phyloP scores from a whole-genome alignment of 2,797 vertebrate genomes.

The Epinephelus coioides region DNA sequence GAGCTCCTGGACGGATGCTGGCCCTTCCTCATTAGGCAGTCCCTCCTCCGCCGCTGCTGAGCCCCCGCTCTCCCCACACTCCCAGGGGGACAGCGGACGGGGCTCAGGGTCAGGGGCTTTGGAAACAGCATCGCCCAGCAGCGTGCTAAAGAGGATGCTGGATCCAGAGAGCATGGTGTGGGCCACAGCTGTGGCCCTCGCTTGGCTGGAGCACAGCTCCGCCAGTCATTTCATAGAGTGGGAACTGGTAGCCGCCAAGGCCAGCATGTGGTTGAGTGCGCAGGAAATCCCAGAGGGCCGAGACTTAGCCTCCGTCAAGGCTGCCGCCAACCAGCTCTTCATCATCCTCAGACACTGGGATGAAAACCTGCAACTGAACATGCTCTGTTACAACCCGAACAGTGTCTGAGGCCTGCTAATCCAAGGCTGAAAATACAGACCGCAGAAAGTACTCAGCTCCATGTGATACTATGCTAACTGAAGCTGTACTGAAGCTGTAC shows the following conservation, averaged over 20 bases:
- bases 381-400: conserved; percentile 97
- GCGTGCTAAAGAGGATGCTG: conserved; percentile 55
- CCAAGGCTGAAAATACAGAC: not conserved
- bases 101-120: conserved; percentile 54
- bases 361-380: conserved; percentile 95
- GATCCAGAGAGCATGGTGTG: conserved; percentile 91
- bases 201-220: conserved; percentile 97
- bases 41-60: conserved; percentile 69
- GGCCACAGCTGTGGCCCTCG: conserved; percentile 95
- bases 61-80: conserved; percentile 35
- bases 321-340: conserved; percentile 95
- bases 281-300: conserved; percentile 91
- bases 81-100: conserved; percentile 52
- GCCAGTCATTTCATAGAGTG: conserved; percentile 96
- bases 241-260: conserved; percentile 97
- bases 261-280: conserved; percentile 91
- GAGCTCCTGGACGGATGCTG: conserved; percentile 51
- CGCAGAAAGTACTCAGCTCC: conserved; percentile 26
- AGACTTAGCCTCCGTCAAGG: conserved; percentile 87
- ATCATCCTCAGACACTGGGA: conserved; percentile 98
- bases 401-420: conserved; percentile 82
- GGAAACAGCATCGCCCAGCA: conserved; percentile 19
- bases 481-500: conserved; percentile 60
- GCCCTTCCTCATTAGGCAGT: conserved; percentile 60
- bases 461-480: conserved; percentile 74